Evolutionary conservation across 2,888 invertebrate genomes (phyloP).

Genomic region (Orgyia antiqua): DNA sequence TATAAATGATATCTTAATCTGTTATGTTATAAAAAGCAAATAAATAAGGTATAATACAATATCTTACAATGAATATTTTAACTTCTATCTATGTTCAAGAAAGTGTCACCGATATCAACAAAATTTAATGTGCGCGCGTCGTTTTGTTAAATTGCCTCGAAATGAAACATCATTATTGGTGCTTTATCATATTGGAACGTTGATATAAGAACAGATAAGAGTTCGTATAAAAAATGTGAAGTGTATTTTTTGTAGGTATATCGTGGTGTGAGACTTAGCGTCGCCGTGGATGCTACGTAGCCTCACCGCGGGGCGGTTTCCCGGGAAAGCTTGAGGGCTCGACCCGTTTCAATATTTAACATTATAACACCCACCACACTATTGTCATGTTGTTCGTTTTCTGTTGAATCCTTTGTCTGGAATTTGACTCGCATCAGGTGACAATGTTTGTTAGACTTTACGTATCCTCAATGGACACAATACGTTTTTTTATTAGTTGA

Average conservation of each 20-base stretch:
- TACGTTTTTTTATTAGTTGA: constrained; percentile 67
- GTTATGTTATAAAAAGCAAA: constrained; percentile 26
- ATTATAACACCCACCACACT: constrained; percentile 67
- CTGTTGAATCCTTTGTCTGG: constrained; percentile 63
- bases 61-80: constrained; percentile 16
- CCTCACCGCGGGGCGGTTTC: constrained; percentile 72
- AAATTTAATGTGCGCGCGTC: constrained; percentile 40
- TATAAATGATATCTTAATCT: no score
- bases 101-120: constrained; percentile 60
- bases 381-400: constrained; percentile 57
- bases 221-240: constrained; percentile 49
- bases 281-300: constrained; percentile 46
- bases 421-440: constrained; percentile 65
- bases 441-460: constrained; percentile 73
- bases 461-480: constrained; percentile 63
- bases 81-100: constrained; percentile 19
- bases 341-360: constrained; percentile 70
- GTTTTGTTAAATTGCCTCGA: constrained; percentile 59
- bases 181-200: constrained; percentile 66
- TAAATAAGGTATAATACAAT: constrained; percentile 26
- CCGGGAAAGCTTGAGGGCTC: constrained; percentile 57
- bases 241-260: constrained; percentile 61
- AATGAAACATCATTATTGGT: constrained; percentile 77
- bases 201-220: constrained; percentile 69
- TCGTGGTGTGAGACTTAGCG: constrained; percentile 67